Evolutionary conservation across 2,797 vertebrate species (phyloP).

Genomic region (Pelodytes ibericus): DNA sequence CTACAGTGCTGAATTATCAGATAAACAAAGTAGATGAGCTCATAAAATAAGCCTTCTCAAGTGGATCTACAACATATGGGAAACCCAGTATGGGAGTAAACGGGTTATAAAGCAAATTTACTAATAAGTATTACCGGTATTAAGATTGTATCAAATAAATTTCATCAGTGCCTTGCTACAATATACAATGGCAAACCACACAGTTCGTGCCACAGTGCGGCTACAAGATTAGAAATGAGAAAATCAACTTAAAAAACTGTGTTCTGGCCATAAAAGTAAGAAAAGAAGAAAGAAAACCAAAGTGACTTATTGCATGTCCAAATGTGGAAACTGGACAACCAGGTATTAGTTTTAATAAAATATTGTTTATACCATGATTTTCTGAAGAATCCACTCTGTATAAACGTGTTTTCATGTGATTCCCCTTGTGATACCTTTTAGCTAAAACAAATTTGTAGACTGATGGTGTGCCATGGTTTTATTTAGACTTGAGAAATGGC

Average conservation of each 20-base stretch:
- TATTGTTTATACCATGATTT: neutral
- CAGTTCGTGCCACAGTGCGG: neutral
- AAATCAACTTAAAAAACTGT: neutral
- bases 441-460: neutral
- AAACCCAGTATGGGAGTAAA: neutral
- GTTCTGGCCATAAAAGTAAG: neutral
- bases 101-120: neutral
- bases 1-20: neutral
- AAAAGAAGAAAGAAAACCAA: neutral
- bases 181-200: neutral
- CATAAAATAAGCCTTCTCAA: too few relatives aligned
- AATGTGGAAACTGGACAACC: neutral
- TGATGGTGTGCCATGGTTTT: neutral
- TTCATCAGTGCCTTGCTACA: neutral
- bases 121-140: neutral
- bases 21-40: too few relatives aligned
- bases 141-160: neutral
- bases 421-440: neutral
- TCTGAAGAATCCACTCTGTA: neutral
- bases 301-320: neutral
- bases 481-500: too few relatives aligned
- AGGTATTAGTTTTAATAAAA: neutral
- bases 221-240: neutral
- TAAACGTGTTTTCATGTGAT: conserved; percentile 2
- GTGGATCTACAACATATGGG: too few relatives aligned